Evolutionary conservation across 2,888 invertebrate species (phyloP), one percentile per base, ranked within the genome.

Genomic region (Erannis defoliaria): DNA sequence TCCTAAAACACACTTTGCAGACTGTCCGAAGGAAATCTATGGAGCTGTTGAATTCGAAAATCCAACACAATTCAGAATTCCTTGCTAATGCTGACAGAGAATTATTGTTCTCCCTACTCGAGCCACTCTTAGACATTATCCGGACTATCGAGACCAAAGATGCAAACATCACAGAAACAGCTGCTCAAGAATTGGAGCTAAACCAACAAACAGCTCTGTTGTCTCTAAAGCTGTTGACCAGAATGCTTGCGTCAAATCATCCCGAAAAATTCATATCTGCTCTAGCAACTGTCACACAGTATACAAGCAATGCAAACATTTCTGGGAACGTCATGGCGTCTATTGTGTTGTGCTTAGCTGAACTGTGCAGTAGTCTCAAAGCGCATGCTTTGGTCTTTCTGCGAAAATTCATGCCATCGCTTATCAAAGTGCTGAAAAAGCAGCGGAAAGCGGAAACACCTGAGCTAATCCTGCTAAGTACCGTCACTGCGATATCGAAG

Each of bases 131-230:
- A 10, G 88, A 93, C 35, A 94, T 96, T 14, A 93, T 96, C 0
- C 89, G 93, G 71, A 87, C 91, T 0, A 92, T 94, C 9, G 88
- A 94, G 42, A 80, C 79, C 5, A 88, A 88, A 48, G 83, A 90
- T 10, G 82, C 85, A 0, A 73, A 35, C 10, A 40, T 78, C 8
- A 80, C 73, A 42, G 81, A 88, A n/a, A 77, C 82, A 1, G 82
- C 84, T 33, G 78, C 82, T 5, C 94, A 94, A 62, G 96, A 97
- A 74, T 78, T 94, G 43, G 95, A 96, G 71, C 83, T 95, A 16
- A 95, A 96, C 67, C 96, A 97, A 73, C 98, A 98, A 88, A 96
- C 96, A 0, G 96, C 97, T 0, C 89, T 99, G 26, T 93, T 97
- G 42, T 96, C 97, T 0, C 84, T 98, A 43, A 98, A 98, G 84